Base-by-base conservation (phyloP, 1,140 invertebrate genomes). In the Caenorhabditis inopinata region DNA sequence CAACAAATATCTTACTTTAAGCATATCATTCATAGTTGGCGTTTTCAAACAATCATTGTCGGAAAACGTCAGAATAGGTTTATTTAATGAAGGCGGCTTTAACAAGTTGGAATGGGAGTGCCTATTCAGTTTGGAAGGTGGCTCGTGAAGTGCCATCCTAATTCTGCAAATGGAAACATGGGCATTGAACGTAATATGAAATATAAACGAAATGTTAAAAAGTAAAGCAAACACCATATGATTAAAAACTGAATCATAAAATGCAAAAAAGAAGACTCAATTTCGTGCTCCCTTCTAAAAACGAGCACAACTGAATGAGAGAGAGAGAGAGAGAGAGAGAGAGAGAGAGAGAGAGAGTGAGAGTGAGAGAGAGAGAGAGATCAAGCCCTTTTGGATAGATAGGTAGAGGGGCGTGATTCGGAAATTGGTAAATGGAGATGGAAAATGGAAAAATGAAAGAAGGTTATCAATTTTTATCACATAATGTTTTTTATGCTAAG, bases 21-120 rank as follows among this genome's bases (percentile, higher is more conserved):
- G 78, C 83, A 85, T 74, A 48, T 85, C 85, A 32, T 79, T 74
- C 53, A 85, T 80, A 1, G 85, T 86, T 12, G 85, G 85, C n/a
- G 85, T 86, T 76, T 86, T 86, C 7, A 86, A 58, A 46, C 85
- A 86, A 68, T 86, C 85, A 76, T 85, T 81, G 35, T 85, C 84
- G n/a, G 27, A 46, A 35, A 84, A 49, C 4, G 83, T 78, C 76
- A 84, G 47, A 47, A 85, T 83, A 9, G 79, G 85, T 81, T 85
- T 84, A 27, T 49, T 49, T 4, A 53, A n/a, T 25, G 53, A 32
- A 3, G 76, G 76, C 6, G 81, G 62, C 35, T 82, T 82, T 6
- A 82, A 77, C 0, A 77, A 25, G 16, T 58, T 58, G n/a, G 58
- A 42, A 38, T 35, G 32, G 9, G 58, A 42, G 5, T 68, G 58